Percentiles rank a stretch among this genome's conserved stretches.
Evolutionary conservation across 1,140 invertebrate genomes (phyloP).

Genomic region (Rhagoletis zephyria): DNA sequence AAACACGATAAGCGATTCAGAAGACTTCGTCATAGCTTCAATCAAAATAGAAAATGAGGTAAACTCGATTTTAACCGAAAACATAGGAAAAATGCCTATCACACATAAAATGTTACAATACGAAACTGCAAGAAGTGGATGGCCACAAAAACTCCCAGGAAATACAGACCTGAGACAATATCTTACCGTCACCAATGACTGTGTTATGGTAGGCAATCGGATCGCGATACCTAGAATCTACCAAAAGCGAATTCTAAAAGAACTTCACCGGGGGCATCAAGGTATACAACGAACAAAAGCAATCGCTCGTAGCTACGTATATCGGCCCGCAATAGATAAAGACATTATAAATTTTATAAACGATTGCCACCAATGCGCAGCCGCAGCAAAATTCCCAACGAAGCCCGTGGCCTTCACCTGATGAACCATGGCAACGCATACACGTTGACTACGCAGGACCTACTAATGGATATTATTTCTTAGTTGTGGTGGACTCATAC

Average conservation of each 20-base stretch:
- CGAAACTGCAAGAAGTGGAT: no score
- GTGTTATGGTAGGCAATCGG: neutral
- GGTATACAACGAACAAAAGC: neutral
- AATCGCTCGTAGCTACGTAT: neutral
- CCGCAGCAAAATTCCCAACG: no score
- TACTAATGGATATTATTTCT: neutral
- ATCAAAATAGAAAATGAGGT: neutral
- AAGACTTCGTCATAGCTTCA: neutral
- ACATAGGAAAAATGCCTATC: conserved; percentile 30
- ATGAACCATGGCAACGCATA: neutral
- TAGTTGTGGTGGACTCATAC: neutral
- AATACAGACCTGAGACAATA: no score
- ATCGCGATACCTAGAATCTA: neutral
- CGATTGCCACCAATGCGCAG: no score
- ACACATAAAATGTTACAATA: neutral
- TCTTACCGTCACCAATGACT: neutral
- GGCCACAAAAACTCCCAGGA: no score
- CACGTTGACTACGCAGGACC: neutral
- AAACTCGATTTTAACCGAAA: neutral
- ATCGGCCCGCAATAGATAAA: neutral
- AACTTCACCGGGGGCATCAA: neutral
- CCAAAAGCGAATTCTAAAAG: neutral
- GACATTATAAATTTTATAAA: neutral
- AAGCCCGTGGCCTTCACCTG: neutral
- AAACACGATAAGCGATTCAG: no score